phyloP scores from a whole-genome alignment of 1,140 invertebrate species.

The Penaeus japonicus region DNA sequence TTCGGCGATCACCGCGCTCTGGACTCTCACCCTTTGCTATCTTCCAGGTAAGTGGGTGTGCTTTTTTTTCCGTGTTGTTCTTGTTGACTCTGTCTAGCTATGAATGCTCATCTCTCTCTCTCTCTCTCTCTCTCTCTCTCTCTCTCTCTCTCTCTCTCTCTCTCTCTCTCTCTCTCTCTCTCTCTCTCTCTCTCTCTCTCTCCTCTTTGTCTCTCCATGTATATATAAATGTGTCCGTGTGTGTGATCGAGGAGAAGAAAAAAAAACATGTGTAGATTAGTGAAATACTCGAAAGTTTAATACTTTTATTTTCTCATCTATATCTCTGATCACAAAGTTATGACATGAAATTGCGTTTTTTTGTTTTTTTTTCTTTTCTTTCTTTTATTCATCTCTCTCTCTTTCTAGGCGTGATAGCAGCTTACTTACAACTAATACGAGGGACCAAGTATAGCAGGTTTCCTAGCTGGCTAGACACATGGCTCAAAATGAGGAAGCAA shows the following conservation, averaged over 20 bases:
- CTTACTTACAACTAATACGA: slow-evolving; percentile 55
- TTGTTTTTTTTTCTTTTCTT: too few species aligned
- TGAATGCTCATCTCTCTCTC: too few species aligned
- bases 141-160: too few species aligned
- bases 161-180: neutral
- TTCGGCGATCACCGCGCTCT: slow-evolving; percentile 49
- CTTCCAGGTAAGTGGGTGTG: slow-evolving; percentile 31
- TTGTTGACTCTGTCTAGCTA: neutral
- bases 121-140: too few species aligned
- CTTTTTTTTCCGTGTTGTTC: neutral
- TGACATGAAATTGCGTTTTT: too few species aligned
- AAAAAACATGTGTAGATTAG: too few species aligned
- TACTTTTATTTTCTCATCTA: too few species aligned
- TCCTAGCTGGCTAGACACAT: slow-evolving; percentile 59
- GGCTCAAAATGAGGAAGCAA: slow-evolving; percentile 60
- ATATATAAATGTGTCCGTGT: too few species aligned
- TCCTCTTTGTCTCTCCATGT: too few species aligned
- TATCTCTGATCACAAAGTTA: too few species aligned
- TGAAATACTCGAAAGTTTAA: too few species aligned
- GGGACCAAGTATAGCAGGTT: slow-evolving; percentile 59
- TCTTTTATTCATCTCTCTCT: neutral
- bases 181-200: neutral
- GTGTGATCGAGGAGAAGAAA: too few species aligned
- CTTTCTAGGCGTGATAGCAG: slow-evolving; percentile 47
- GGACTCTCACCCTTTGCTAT: slow-evolving; percentile 47